These are phyloP conservation scores for Drosophila hydei DNA, from an alignment of 1,140 invertebrate species.

Conservation along the genomic window DNA sequence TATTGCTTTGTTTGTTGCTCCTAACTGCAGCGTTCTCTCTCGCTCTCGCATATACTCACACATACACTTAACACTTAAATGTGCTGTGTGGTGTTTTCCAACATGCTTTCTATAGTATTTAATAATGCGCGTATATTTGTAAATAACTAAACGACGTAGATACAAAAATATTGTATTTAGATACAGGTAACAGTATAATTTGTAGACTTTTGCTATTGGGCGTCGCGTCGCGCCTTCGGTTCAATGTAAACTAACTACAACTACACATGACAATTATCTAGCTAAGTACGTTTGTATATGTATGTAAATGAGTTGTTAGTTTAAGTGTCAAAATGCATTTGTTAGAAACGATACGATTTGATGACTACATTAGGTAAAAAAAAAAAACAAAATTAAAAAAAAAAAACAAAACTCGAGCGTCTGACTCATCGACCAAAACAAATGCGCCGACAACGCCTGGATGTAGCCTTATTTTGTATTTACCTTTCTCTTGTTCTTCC, in stretches of 20 bases:
- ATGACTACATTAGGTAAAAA: slow-evolving; percentile 22
- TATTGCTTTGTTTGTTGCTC: slow-evolving; percentile 47
- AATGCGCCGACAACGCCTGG: slow-evolving; percentile 27
- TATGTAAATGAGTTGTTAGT: slow-evolving; percentile 37
- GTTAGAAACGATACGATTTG: slow-evolving; percentile 33
- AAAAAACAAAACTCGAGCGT: slow-evolving; percentile 2
- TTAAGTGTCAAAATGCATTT: slow-evolving; percentile 42
- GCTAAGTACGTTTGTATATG: slow-evolving; percentile 7
- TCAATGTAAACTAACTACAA: slow-evolving; percentile 15
- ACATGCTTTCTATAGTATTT: slow-evolving; percentile 49
- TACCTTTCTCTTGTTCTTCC: slow-evolving; percentile 23
- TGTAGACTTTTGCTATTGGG: slow-evolving; percentile 9
- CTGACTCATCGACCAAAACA: slow-evolving; percentile 43
- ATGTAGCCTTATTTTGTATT: slow-evolving; percentile 15
- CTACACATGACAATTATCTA: slow-evolving; percentile 18
- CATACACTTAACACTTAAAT: neutral
- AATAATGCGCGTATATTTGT: slow-evolving; percentile 22
- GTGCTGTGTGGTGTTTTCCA: slow-evolving; percentile 29
- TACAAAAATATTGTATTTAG: slow-evolving; percentile 25
- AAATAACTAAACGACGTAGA: slow-evolving; percentile 42
- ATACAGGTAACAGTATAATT: slow-evolving; percentile 41
- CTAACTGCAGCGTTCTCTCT: neutral
- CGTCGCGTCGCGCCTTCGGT: neutral
- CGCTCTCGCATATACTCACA: too few species aligned
- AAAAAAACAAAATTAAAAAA: neutral